These are phyloP conservation scores for Tyria jacobaeae DNA, from an alignment of 2,888 invertebrate species.

Conservation along the genomic window DNA sequence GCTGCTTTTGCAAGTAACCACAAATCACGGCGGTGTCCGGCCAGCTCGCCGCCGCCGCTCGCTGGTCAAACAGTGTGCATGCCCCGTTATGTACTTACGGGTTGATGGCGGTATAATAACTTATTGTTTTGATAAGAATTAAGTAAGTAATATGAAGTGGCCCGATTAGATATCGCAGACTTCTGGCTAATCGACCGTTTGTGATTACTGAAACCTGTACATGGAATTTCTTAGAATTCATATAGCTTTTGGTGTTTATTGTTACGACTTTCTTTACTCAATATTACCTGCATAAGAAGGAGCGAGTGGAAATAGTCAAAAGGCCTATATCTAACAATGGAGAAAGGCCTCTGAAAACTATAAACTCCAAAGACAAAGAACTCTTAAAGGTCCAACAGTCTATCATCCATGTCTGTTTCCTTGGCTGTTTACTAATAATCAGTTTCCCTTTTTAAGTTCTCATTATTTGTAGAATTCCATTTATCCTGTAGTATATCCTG, in stretches of 20 bases:
- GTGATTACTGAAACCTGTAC: conserved; percentile 2
- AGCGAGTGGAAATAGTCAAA: background rate
- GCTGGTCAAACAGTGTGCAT: conserved; percentile 64
- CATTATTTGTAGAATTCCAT: too few relatives aligned
- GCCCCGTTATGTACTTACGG: conserved; percentile 37
- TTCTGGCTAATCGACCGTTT: conserved; percentile 1
- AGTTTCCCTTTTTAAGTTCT: too few relatives aligned
- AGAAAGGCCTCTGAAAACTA: background rate
- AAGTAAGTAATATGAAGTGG: conserved; percentile 15
- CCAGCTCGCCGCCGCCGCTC: conserved; percentile 43
- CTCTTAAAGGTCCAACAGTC: too few relatives aligned
- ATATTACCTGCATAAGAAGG: background rate
- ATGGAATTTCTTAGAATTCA: background rate
- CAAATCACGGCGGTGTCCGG: conserved; percentile 75
- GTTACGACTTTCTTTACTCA: background rate
- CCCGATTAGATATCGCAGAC: conserved; percentile 5
- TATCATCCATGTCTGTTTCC: too few relatives aligned
- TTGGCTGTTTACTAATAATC: too few relatives aligned
- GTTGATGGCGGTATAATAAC: conserved; percentile 32
- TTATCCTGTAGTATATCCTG: too few relatives aligned
- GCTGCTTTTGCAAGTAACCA: conserved; percentile 74
- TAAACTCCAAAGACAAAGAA: too few relatives aligned
- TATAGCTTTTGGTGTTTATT: background rate
- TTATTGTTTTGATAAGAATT: conserved; percentile 32
- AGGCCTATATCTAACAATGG: background rate